Percentiles rank a stretch among this genome's conserved stretches.
phyloP scores from a whole-genome alignment of 2,888 invertebrate species.

The Spisula subtruncata region DNA sequence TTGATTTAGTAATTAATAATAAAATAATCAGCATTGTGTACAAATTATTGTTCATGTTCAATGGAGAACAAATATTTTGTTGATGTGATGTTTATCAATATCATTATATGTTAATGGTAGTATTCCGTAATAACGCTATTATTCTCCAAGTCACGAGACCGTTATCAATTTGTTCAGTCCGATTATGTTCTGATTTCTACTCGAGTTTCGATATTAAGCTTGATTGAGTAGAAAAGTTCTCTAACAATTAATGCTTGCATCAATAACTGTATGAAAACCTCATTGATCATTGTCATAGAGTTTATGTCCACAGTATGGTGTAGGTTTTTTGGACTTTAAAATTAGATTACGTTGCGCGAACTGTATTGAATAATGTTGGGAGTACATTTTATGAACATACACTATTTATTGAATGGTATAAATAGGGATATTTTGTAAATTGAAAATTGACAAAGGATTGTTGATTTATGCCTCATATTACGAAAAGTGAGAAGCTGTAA shows the following conservation, averaged over 20 bases:
- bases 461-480: not conserved
- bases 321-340: not conserved
- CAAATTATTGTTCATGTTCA: not conserved
- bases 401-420: not conserved
- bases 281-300: slow-evolving; percentile 15
- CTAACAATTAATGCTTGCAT: slow-evolving; percentile 23
- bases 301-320: not conserved
- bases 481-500: not conserved
- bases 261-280: slow-evolving; percentile 18
- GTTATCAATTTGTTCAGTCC: slow-evolving; percentile 17
- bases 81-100: not conserved
- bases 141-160: not conserved
- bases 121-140: slow-evolving; percentile 22
- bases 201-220: slow-evolving; percentile 29
- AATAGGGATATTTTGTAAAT: not conserved
- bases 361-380: not conserved
- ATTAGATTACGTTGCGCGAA: slow-evolving; percentile 13
- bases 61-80: not conserved
- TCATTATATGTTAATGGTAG: not conserved
- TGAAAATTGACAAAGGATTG: not conserved
- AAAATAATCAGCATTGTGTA: not conserved
- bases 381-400: not conserved
- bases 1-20: not conserved
- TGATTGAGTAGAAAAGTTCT: slow-evolving; percentile 20
- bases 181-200: slow-evolving; percentile 23